Evolutionary conservation across 2,797 vertebrate species (phyloP).

Genomic region (Helostoma temminkii): DNA sequence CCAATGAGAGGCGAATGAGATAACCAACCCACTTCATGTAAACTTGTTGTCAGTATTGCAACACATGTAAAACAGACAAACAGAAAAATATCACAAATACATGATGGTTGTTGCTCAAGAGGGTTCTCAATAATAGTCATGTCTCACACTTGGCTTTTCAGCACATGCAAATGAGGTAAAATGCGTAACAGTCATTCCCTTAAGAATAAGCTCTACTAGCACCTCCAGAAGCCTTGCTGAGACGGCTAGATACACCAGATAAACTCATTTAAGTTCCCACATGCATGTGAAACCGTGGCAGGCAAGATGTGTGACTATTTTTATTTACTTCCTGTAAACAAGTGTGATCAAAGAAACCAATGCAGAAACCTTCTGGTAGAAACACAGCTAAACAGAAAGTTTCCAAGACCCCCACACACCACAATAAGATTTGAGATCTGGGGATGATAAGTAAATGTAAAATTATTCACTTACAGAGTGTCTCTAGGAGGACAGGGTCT

Average conservation of each 20-base stretch:
- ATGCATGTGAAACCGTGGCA: not conserved
- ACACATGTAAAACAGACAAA: no score
- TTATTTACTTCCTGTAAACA: conserved; percentile 26
- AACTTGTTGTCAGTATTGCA: not conserved
- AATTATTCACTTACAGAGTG: conserved; percentile 86
- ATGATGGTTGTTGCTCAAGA: no score
- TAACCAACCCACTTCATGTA: not conserved
- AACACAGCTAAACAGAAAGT: not conserved
- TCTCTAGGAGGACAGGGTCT: conserved; percentile 81
- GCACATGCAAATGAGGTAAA: not conserved
- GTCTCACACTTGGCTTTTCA: not conserved
- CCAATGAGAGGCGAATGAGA: not conserved
- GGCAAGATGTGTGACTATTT: not conserved
- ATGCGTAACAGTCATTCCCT: no score
- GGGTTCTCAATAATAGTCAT: not conserved
- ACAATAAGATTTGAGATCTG: not conserved
- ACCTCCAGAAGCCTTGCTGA: not conserved
- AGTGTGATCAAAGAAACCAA: not conserved
- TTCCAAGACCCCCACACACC: not conserved
- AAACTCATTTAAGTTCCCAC: not conserved
- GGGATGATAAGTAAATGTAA: no score
- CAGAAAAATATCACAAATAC: no score
- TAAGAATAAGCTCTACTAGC: not conserved
- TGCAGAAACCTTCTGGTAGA: not conserved
- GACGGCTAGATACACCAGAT: not conserved